Percentiles rank a stretch among this genome's conserved stretches.
Evolutionary conservation across 2,888 invertebrate genomes (phyloP).

Genomic region (Brachycybe producta): DNA sequence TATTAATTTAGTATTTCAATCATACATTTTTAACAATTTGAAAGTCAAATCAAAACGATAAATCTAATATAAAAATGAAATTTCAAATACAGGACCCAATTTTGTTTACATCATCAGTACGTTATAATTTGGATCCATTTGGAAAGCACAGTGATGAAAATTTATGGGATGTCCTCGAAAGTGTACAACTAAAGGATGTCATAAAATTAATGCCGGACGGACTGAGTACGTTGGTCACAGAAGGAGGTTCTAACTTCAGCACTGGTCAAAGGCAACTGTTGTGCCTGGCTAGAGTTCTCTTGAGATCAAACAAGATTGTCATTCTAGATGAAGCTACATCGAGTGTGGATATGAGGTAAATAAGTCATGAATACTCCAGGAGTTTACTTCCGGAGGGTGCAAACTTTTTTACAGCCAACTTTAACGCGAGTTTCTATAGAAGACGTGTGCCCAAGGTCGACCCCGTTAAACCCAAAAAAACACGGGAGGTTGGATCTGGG

Average conservation of each 20-base stretch:
- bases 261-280: constrained; percentile 82
- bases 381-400: no score
- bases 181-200: constrained; percentile 61
- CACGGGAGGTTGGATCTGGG: background rate
- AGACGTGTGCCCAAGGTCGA: background rate
- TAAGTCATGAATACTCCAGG: no score
- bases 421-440: background rate
- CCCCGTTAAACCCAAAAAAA: background rate
- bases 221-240: constrained; percentile 53
- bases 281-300: constrained; percentile 74
- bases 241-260: constrained; percentile 71
- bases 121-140: constrained; percentile 83
- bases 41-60: no score
- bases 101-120: constrained; percentile 71
- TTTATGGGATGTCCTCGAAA: constrained; percentile 71
- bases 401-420: background rate
- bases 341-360: constrained; percentile 53
- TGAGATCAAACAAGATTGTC: constrained; percentile 67
- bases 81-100: constrained; percentile 65
- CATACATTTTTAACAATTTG: no score
- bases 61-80: no score
- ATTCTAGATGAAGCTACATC: constrained; percentile 88
- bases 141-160: constrained; percentile 60
- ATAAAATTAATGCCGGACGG: constrained; percentile 49
- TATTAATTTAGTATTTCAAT: no score